Base-by-base conservation (phyloP, 1,140 invertebrate genomes). In the Homarus americanus region DNA sequence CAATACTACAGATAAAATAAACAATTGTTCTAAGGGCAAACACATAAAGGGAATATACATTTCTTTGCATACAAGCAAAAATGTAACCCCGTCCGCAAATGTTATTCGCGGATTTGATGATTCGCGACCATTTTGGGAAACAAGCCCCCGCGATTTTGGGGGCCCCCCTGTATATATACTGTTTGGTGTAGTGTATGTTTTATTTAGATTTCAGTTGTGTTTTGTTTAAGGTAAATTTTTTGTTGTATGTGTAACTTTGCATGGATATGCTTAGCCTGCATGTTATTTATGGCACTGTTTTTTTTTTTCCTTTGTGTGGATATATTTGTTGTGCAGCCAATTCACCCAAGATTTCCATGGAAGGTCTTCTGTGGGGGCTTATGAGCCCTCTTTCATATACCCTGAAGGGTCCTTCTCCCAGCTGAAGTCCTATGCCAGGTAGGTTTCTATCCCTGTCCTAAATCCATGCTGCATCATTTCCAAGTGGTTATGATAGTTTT, bases 291-390 rank as follows among this genome's bases (percentile, higher is more conserved):
- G 34, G 49, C 38, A 32, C n/a, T 79, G 58, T 88, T 63, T 69
- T 66, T 36, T 76, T 72, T 63, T 49, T 66, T 36, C 58, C 49
- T 49, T 36, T 75, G 38, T 88, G 86, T 80, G 63, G 38, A 82
- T 79, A 32, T 86, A 49, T 41, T 40, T 88, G 75, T n/a, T 63
- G 58, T 36, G 95, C 92, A 89, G 91, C 87, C 87, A 91, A 75
- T 90, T 92, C 66, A 72, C 87, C 80, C 88, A 92, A 69, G 92
- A 92, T 91, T 88, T 92, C 76, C 87, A 92, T 92, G 92, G 91
- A 34, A 72, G 83, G 41, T 87, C 92, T n/a, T 87, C 92, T 36
- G 24, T 82, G 83, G 87, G 91, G 84, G 75, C 63, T 41, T 89
- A 92, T 80, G 85, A 92, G 69, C 86, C 91, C 82, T 83, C 92